phyloP scores from a whole-genome alignment of 2,888 invertebrate genomes.

The Ophion obscuratus region DNA sequence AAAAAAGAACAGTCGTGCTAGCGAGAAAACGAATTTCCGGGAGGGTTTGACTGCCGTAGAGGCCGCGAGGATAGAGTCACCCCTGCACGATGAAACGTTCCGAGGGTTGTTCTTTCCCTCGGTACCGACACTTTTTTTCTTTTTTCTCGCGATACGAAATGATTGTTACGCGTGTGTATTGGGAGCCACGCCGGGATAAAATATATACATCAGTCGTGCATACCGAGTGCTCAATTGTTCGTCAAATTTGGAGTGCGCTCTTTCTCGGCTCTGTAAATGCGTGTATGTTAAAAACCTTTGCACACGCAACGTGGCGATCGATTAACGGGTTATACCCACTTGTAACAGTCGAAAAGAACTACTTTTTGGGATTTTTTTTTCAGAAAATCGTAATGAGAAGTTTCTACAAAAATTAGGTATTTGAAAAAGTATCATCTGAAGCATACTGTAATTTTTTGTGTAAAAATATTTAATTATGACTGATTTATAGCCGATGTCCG shows the following conservation, averaged over 20 bases:
- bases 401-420: no score
- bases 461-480: no score
- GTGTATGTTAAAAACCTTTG: not conserved
- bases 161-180: slow-evolving; percentile 60
- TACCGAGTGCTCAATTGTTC: slow-evolving; percentile 68
- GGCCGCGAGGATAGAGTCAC: slow-evolving; percentile 38
- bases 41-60: slow-evolving; percentile 23
- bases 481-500: no score
- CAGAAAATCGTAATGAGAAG: no score
- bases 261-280: not conserved
- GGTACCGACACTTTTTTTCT: slow-evolving; percentile 32
- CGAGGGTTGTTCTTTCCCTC: slow-evolving; percentile 39
- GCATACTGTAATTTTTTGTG: no score
- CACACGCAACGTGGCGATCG: slow-evolving; percentile 17
- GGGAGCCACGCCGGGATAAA: slow-evolving; percentile 45
- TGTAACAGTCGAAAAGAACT: no score
- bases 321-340: not conserved
- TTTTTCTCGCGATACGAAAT: slow-evolving; percentile 50
- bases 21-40: slow-evolving; percentile 59
- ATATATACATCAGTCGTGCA: slow-evolving; percentile 55
- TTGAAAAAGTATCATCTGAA: no score
- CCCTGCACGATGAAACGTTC: slow-evolving; percentile 39
- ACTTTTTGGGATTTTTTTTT: no score
- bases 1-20: slow-evolving; percentile 24
- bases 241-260: slow-evolving; percentile 64